These are phyloP conservation scores for Alca torda DNA, from an alignment of 2,797 vertebrate species.

Conservation along the genomic window DNA sequence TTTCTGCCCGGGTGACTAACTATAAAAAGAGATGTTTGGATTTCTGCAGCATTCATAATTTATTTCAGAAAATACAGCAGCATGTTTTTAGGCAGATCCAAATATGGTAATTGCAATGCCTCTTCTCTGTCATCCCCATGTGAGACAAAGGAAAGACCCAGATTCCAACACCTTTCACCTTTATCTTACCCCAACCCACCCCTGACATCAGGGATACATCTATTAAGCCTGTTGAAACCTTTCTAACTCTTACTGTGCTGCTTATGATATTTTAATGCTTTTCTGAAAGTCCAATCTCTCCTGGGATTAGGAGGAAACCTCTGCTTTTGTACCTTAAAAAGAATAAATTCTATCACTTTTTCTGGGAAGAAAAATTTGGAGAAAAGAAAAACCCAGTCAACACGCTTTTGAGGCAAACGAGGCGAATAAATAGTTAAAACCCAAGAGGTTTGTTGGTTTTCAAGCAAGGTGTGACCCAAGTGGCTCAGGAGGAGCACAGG, in stretches of 20 bases:
- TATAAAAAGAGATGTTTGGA: conserved; percentile 51
- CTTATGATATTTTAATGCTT: background rate
- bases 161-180: background rate
- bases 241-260: background rate
- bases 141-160: background rate
- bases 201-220: background rate
- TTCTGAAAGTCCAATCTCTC: background rate
- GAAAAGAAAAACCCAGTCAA: background rate
- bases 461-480: background rate
- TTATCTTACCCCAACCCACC: background rate
- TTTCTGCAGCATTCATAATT: conserved; percentile 20
- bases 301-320: background rate
- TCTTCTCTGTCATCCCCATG: background rate
- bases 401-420: background rate
- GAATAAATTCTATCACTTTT: background rate
- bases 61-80: conserved; percentile 22
- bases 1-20: background rate
- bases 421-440: background rate
- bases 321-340: background rate
- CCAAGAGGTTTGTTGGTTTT: background rate
- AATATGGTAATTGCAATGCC: background rate
- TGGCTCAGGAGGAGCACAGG: accelerated
- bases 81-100: background rate
- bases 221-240: background rate
- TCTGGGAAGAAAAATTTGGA: background rate